Base-by-base conservation (phyloP, 2,797 vertebrate species). In the Pampus argenteus region DNA sequence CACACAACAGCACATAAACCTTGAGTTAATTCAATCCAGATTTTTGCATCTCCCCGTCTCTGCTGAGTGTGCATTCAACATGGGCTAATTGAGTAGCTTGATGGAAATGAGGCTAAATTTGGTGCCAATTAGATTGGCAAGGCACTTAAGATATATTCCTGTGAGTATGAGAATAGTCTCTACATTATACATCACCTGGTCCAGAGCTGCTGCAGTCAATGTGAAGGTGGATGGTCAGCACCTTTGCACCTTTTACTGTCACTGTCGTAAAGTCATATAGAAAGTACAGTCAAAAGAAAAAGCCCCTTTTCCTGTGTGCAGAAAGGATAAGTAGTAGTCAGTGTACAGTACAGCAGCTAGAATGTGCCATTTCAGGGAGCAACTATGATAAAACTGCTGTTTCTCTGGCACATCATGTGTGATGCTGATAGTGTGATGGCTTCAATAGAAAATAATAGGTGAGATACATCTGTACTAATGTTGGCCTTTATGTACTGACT, bases 51-150 rank as follows among this genome's bases (percentile, higher is more conserved):
- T 51, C 49, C 20, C 7, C 7, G 3, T 60, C 66, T 85, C 52
- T 91, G 89, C 91, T 87, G 89, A 92, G 75, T 76, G 23, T 61
- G 86, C 87, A 85, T n/a, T 83, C 74, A 72, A 50, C 44, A 71
- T 61, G 69, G 61, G 48, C 74, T 77, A 68, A 80, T 81, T 13
- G 71, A 79, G 71, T 59, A 52, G 65, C 76, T 36, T 66, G 74
- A 85, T 86, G 87, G 84, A 86, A 89, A 88, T 87, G 75, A 80
- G 79, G 75, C 59, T 52, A 74, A 85, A 81, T 82, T 70, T 76
- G 74, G 60, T 86, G 79, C 69, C 79, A 88, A 90, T 89, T 90
- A 87, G 72, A 87, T 85, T 88, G 79, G 59, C 26, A 63, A 55
- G 51, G 65, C 62, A 78, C 57, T 76, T 79, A 68, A 89, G 88